These are phyloP conservation scores for Ispidina lecontei DNA, from an alignment of 2,797 vertebrate species.

Conservation along the genomic window DNA sequence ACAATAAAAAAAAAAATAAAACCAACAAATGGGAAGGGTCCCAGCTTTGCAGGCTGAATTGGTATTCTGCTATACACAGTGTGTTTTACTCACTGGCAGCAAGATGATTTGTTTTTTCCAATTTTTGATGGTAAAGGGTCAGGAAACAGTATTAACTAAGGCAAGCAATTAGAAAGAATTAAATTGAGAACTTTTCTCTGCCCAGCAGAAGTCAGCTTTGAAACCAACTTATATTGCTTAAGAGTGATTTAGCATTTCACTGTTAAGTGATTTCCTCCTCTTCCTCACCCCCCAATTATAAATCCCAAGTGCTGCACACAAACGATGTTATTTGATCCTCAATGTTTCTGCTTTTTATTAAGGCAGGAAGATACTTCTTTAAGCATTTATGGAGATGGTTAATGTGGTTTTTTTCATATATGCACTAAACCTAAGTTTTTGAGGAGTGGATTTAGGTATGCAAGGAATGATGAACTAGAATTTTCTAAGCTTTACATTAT, in stretches of 20 bases:
- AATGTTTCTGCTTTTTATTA: not conserved
- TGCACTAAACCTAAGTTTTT: not conserved
- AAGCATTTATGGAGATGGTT: not conserved
- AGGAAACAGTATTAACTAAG: conserved; percentile 30
- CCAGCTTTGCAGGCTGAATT: conserved; percentile 23
- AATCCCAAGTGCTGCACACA: not conserved
- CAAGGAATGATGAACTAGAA: not conserved
- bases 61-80: conserved; percentile 20
- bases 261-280: not conserved
- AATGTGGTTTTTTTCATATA: not conserved
- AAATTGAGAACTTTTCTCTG: conserved; percentile 14
- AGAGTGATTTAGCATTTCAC: not conserved
- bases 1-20: not conserved
- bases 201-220: not conserved
- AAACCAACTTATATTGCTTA: not conserved
- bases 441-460: not conserved
- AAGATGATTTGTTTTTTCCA: conserved; percentile 54
- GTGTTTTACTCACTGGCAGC: conserved; percentile 30
- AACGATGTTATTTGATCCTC: not conserved
- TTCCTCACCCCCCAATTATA: rapidly evolving
- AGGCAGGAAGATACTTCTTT: not conserved
- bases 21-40: conserved; percentile 22
- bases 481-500: not conserved
- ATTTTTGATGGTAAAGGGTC: conserved; percentile 44
- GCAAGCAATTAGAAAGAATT: conserved; percentile 45